These are phyloP conservation scores for Mycetomoellerius zeteki DNA, from an alignment of 1,140 invertebrate species.

Conservation along the genomic window DNA sequence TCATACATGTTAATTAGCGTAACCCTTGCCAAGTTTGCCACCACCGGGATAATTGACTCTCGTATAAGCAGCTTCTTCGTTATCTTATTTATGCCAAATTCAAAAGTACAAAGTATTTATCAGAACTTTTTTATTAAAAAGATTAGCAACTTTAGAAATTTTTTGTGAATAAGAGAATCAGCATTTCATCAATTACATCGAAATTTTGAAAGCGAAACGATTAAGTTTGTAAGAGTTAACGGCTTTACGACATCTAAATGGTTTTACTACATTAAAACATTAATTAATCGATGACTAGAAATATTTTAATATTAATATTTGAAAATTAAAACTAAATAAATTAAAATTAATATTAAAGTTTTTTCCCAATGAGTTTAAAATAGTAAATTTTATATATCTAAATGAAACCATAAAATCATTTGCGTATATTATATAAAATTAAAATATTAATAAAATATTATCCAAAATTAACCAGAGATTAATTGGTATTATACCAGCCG, in stretches of 20 bases:
- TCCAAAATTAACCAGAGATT: background rate
- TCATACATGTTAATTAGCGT: constrained; percentile 63
- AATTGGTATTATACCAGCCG: background rate
- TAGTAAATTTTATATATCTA: background rate
- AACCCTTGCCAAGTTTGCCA: constrained; percentile 46
- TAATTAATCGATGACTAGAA: background rate
- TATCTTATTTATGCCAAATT: constrained; percentile 8
- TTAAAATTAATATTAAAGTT: background rate
- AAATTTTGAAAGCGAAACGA: background rate
- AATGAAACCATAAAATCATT: background rate
- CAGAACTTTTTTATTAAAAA: background rate
- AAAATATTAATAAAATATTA: constrained; percentile 19
- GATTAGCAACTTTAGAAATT: background rate
- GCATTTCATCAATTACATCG: background rate
- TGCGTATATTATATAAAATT: background rate
- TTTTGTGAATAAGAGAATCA: background rate
- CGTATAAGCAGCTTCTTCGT: constrained; percentile 20
- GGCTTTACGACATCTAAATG: no score
- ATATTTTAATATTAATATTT: background rate
- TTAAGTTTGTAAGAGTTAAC: background rate
- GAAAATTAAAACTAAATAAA: no score
- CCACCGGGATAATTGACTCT: constrained; percentile 27
- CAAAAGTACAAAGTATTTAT: background rate
- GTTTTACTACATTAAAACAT: background rate
- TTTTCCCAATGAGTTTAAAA: background rate